Evolutionary conservation across 2,113 vertebrate genomes (phyloP).

Genomic region (Mionectes macconnelli): DNA sequence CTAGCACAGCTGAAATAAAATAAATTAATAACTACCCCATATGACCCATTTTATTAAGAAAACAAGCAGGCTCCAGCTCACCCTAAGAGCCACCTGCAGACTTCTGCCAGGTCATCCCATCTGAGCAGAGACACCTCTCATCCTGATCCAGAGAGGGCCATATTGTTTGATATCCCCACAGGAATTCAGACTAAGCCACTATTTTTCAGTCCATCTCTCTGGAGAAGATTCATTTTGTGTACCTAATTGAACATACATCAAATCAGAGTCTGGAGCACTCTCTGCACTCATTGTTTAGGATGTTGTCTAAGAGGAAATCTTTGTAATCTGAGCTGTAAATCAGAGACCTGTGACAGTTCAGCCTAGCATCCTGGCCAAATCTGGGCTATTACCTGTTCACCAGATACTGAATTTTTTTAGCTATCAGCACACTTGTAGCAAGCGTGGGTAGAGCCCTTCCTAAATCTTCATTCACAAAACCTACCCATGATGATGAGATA

Average conservation of each 20-base stretch:
- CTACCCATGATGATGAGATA: too few relatives aligned
- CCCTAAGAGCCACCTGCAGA: not conserved
- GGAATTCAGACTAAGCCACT: not conserved
- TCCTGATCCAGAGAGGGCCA: fast-evolving
- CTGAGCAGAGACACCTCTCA: not conserved
- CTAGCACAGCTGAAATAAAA: not conserved
- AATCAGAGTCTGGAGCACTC: not conserved
- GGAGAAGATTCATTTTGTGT: not conserved
- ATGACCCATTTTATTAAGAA: not conserved
- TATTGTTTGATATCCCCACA: not conserved
- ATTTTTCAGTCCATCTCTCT: not conserved
- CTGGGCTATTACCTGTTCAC: not conserved
- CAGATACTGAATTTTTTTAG: not conserved
- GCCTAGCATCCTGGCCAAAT: not conserved
- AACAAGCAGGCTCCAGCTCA: not conserved
- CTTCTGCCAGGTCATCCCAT: not conserved
- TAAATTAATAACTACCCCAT: not conserved
- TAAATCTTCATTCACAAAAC: too few relatives aligned
- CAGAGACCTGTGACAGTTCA: not conserved
- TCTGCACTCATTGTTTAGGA: not conserved
- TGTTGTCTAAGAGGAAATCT: not conserved
- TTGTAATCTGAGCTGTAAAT: not conserved
- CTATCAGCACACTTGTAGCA: too few relatives aligned
- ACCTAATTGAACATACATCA: not conserved
- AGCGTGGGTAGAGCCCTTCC: too few relatives aligned